phyloP scores from a whole-genome alignment of 2,797 vertebrate genomes.

The Apodemus agrarius region DNA sequence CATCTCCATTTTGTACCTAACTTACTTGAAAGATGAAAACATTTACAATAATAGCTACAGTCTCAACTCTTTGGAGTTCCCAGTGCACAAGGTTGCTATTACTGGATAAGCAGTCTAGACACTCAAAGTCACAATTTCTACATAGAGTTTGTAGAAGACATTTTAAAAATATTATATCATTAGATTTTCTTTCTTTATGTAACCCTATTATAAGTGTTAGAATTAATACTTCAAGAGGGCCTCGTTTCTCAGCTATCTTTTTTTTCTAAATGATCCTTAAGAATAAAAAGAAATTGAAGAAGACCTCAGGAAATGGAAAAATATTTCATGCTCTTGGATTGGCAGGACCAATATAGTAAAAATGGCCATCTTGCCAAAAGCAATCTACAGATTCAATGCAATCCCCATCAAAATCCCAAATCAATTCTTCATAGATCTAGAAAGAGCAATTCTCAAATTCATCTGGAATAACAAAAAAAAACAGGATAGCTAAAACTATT shows the following conservation, averaged over 20 bases:
- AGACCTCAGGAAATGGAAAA: no score
- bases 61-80: background rate
- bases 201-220: background rate
- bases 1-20: background rate
- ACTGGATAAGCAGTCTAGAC: background rate
- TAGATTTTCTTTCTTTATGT: background rate
- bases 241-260: background rate
- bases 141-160: background rate
- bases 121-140: background rate
- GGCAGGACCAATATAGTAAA: no score
- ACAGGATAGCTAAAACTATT: no score
- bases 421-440: no score
- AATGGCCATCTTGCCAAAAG: no score
- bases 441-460: no score
- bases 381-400: no score
- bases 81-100: background rate
- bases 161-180: conserved; percentile 8
- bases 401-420: no score
- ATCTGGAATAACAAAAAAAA: no score
- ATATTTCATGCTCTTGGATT: no score
- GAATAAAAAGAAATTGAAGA: no score
- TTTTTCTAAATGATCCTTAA: conserved; percentile 5
- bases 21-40: background rate
- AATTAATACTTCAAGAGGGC: background rate
- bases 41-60: background rate